phyloP scores from a whole-genome alignment of 2,888 invertebrate genomes.

The Sisyra nigra region DNA sequence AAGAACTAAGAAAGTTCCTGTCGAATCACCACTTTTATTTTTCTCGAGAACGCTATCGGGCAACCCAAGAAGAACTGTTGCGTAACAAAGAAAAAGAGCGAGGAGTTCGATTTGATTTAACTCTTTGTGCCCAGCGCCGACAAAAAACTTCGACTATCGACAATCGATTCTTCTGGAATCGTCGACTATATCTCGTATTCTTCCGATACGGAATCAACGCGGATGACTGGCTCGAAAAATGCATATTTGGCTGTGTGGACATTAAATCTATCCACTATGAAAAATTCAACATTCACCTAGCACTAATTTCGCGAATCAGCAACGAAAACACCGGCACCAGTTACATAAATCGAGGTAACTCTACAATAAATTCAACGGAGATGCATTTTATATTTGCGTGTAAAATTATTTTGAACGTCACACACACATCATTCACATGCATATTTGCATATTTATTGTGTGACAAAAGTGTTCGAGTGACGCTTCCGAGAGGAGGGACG shows the following conservation, averaged over 20 bases:
- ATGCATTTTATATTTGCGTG: background rate
- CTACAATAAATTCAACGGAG: too few species aligned
- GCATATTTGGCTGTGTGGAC: slow-evolving; percentile 1
- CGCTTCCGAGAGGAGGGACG: too few species aligned
- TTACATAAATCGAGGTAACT: too few species aligned
- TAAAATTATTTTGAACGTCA: background rate
- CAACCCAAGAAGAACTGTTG: too few species aligned
- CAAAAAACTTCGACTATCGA: background rate
- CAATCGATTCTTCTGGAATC: slow-evolving; percentile 2
- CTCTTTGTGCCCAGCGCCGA: background rate
- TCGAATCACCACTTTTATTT: too few species aligned
- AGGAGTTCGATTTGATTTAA: slow-evolving; percentile 1
- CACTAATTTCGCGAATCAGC: background rate
- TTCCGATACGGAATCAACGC: background rate
- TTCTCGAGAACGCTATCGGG: too few species aligned
- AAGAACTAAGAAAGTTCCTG: too few species aligned
- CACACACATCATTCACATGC: too few species aligned
- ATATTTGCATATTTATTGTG: too few species aligned
- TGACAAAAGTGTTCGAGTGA: too few species aligned
- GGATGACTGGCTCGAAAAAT: background rate
- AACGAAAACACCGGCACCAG: too few species aligned
- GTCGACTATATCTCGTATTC: background rate
- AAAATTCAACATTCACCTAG: background rate
- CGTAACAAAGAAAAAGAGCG: too few species aligned
- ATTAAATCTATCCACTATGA: background rate